Evolutionary conservation across 2,888 invertebrate genomes (phyloP), one percentile per base, ranked within the genome.

Genomic region (Hetaerina titia): DNA sequence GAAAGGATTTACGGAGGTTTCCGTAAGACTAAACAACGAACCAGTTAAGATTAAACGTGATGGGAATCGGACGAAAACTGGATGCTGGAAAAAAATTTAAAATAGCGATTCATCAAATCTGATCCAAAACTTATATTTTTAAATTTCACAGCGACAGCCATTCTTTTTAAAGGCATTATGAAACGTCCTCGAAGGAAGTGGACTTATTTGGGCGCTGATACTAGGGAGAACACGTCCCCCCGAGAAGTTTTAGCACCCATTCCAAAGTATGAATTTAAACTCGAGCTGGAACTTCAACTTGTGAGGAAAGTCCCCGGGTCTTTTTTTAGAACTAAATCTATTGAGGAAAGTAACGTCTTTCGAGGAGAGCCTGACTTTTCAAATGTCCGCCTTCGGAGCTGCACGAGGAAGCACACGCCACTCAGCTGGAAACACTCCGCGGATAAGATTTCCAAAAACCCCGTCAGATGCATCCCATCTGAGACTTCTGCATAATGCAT

Each of bases 401-500:
- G 81, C 25, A 31, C 25, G 15, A 81, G 81, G 81, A 81, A 81
- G 31, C 81, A 81, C 81, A 25, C 11, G 25, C 81, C 81, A 31
- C 81, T 81, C 81, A 7, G 31, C 19, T 81, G 81, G 81, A 81
- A 81, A 81, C 81, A 31, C 81, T 81, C 81, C 31, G 25, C 81
- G n/a, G 81, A 81, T 81, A 81, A 81, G 81, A 81, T 81, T 81
- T 81, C 81, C 81, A 92, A 92, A 92, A 69, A 64, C 17, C 69
- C 25, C 69, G 13, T 56, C 64, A 69, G 92, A 92, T 92, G 69
- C 69, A 64, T 57, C 92, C 69, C 56, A 92, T 92, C 92, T 92
- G 56, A 90, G 31, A 17, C 92, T 92, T 69, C 22, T 92, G 69
- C 69, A 92, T 69, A 92, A 92, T 92, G 69, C 92, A 92, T 92